Base-by-base conservation (phyloP, 2,113 vertebrate genomes). In the Synchiropus splendidus region DNA sequence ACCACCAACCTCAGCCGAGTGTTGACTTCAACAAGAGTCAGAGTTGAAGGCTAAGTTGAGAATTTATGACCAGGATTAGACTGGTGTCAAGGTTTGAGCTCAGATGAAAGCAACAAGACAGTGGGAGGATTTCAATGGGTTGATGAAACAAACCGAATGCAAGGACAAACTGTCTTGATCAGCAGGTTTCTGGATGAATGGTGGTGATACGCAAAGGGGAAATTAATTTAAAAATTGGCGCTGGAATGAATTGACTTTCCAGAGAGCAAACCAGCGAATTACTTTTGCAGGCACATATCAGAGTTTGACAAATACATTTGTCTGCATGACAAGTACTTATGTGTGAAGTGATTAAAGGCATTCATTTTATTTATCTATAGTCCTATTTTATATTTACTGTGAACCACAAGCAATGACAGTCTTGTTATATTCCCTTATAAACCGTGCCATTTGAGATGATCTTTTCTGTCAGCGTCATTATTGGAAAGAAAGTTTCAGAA, bases 41-140 rank as follows among this genome's bases (percentile, higher is more conserved):
- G 18, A 71, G 62, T 58, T 67, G 56, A 69, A 67, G 69, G 74
- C 50, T 43, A 36, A 33, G 42, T 9, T 6, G 17, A 18, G 30
- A 42, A 30, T n/a, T n/a, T n/a, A n/a, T n/a, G n/a, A n/a, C n/a
- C 0, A 16, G 31, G 18, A 66, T 58, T 40, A 51, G 15, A 31
- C 17, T 15, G 41, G 8, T 27, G 4, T 27, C 8, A 4, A 27
- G 21, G 38, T 64, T 17, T 39, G 16, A 40, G 33, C 12, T 10
- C 12, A 38, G 36, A 9, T n/a, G 17, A 45, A 15, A 44, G 34
- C 27, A 21, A 16, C 16, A 35, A 11, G 30, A 39, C 6, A 6
- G 2, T n/a, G 12, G 16, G 1, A 6, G n/a, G 2, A n/a, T 8
- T 9, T 14, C 14, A 18, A 37, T 47, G 4, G 9, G 8, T 4